Conservation (phyloP, 1,140 invertebrate species). For the Liolophura sinensis region DNA sequence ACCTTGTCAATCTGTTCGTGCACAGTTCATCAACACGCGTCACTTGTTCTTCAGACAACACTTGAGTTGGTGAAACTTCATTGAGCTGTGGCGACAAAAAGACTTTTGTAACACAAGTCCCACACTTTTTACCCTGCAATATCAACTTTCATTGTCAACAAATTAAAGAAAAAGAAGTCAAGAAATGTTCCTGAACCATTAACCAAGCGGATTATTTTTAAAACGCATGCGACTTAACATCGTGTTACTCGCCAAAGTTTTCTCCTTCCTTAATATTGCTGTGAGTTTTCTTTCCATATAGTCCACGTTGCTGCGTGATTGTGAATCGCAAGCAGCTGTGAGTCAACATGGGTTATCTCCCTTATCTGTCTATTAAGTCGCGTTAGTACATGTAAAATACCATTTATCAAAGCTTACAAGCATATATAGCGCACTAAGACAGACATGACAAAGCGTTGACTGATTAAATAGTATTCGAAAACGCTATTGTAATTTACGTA, state of each 20-base stretch:
- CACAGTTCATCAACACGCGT: conserved; percentile 26
- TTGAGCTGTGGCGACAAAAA: conserved; percentile 23
- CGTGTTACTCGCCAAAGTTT: too few species aligned
- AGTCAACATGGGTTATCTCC: background rate
- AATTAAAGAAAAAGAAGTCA: background rate
- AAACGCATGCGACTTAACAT: background rate
- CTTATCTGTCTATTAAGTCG: background rate
- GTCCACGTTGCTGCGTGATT: too few species aligned
- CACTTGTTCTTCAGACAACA: conserved; percentile 3
- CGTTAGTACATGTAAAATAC: background rate
- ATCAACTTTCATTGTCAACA: background rate
- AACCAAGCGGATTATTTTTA: background rate
- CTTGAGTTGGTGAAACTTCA: conserved; percentile 14
- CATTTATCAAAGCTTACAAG: background rate
- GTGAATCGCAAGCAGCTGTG: too few species aligned
- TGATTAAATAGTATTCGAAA: background rate
- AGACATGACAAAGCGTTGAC: background rate
- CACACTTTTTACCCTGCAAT: background rate
- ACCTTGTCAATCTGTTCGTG: conserved; percentile 26
- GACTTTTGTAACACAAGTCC: background rate
- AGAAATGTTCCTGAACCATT: background rate
- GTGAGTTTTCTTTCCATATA: too few species aligned
- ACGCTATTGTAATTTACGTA: conserved; percentile 8
- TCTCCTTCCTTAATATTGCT: too few species aligned
- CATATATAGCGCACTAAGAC: background rate